Conservation (phyloP, 2,113 vertebrate genomes). For the Excalfactoria chinensis region DNA sequence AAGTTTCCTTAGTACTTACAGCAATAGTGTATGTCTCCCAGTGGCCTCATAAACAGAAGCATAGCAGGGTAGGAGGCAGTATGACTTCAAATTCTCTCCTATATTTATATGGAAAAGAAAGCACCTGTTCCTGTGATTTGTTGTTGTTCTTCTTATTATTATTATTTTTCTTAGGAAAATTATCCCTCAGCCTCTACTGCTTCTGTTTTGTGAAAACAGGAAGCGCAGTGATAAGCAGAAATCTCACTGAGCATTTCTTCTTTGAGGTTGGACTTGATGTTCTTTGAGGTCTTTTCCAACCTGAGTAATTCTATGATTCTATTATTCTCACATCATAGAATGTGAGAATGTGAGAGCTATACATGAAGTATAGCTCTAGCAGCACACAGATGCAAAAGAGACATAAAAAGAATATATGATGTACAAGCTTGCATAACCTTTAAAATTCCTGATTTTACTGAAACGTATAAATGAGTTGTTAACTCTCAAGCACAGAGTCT, state of each 20-base stretch:
- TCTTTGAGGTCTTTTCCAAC: too few species aligned
- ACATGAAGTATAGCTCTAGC: not conserved
- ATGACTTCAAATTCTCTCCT: not conserved
- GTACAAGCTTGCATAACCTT: not conserved
- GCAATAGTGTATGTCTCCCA: not conserved
- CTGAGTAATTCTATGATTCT: too few species aligned
- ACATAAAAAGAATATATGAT: not conserved
- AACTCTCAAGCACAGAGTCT: not conserved
- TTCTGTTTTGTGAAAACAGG: conserved; percentile 21
- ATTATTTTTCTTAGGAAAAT: not conserved
- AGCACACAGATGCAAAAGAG: not conserved
- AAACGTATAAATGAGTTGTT: not conserved
- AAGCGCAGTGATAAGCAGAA: conserved; percentile 17
- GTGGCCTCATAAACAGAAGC: conserved; percentile 4
- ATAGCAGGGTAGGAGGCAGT: not conserved
- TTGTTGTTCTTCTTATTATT: not conserved
- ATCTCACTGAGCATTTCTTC: not conserved
- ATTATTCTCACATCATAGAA: too few species aligned
- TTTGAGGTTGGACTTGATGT: too few species aligned
- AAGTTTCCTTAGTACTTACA: conserved; percentile 5
- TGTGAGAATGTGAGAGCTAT: too few species aligned
- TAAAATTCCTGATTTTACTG: not conserved
- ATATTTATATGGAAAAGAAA: conserved; percentile 6
- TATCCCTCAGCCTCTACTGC: not conserved
- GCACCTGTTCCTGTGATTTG: not conserved